Conservation (phyloP, 64 coral and sea anemone genomes). For the Anthopleura sola region DNA sequence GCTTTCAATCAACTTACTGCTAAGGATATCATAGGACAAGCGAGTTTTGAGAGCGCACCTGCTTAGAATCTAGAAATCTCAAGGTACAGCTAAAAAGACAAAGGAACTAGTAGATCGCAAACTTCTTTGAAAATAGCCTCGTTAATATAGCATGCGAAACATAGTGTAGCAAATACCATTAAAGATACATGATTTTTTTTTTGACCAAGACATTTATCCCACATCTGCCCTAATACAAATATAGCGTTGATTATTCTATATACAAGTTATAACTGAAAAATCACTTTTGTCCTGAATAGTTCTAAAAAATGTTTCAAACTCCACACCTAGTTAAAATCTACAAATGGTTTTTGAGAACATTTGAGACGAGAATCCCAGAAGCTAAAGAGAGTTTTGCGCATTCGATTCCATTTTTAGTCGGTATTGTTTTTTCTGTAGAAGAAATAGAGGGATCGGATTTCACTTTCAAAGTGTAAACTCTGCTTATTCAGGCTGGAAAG, state of each 20-base stretch:
- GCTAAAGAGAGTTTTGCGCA: neutral
- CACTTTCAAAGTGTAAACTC: neutral
- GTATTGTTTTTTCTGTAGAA: neutral
- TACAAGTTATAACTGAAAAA: neutral
- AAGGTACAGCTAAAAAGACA: no score
- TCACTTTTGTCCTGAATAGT: neutral
- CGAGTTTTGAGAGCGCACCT: neutral
- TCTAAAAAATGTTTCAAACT: neutral
- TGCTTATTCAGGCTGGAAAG: neutral
- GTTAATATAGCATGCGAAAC: neutral
- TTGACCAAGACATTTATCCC: neutral
- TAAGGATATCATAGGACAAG: neutral
- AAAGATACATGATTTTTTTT: neutral
- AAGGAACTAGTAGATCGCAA: no score
- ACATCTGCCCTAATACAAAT: neutral
- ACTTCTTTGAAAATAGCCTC: no score
- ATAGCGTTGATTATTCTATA: neutral
- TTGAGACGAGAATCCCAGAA: neutral
- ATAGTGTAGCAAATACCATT: neutral
- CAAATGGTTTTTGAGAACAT: neutral
- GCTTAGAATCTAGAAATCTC: neutral
- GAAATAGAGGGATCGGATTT: neutral
- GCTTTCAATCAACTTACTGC: neutral
- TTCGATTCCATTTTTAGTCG: neutral
- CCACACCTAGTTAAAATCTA: neutral